These are phyloP conservation scores for Threskiornis aethiopicus DNA, from an alignment of 2,797 vertebrate species.

Conservation along the genomic window DNA sequence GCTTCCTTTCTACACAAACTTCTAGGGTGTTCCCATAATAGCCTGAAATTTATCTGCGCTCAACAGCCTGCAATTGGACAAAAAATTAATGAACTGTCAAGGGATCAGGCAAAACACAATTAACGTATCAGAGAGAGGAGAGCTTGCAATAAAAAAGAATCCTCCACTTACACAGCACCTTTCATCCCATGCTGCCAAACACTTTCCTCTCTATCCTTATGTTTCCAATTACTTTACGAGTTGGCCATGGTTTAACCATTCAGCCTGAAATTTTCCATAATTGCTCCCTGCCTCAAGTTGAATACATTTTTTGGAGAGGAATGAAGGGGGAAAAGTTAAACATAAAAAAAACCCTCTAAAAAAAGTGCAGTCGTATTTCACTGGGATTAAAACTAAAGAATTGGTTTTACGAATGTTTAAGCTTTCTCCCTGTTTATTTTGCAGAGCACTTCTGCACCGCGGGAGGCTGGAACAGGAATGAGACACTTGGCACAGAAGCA, in stretches of 20 bases:
- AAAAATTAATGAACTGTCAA: conserved; percentile 59
- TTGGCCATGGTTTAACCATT: background rate
- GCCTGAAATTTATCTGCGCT: conserved; percentile 65
- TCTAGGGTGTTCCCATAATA: conserved; percentile 66
- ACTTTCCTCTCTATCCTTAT: background rate
- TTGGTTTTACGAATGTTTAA: background rate
- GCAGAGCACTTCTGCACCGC: background rate
- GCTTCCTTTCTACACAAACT: conserved; percentile 71
- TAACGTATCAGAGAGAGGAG: conserved; percentile 2
- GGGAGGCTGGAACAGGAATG: background rate
- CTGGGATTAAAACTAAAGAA: background rate
- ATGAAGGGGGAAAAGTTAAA: background rate
- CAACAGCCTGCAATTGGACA: conserved; percentile 33
- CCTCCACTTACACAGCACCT: background rate
- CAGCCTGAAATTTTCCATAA: conserved; percentile 37
- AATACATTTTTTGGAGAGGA: background rate
- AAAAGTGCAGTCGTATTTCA: background rate
- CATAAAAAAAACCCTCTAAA: background rate
- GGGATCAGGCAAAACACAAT: conserved; percentile 26
- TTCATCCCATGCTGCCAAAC: background rate
- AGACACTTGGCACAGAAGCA: background rate
- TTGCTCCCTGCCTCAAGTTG: background rate
- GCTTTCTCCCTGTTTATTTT: background rate
- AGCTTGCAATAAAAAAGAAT: conserved; percentile 7
- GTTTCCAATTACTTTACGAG: conserved; percentile 16